Base-by-base conservation (phyloP, 1,140 invertebrate species). In the Pentalonia nigronervosa region DNA sequence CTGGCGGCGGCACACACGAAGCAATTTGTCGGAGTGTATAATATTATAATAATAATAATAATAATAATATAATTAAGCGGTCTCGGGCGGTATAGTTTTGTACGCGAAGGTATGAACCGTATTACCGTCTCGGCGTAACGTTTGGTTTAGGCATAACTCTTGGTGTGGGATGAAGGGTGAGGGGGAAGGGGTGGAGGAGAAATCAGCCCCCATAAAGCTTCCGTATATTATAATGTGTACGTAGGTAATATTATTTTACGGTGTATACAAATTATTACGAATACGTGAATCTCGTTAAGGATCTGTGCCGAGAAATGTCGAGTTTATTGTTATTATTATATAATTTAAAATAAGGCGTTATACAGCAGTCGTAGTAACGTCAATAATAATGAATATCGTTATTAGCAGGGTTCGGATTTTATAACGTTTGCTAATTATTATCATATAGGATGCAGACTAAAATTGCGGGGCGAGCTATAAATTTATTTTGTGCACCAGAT, bases 61-160 rank as follows among this genome's bases (percentile, higher is more conserved):
- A 41, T 41, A 41, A 41, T 83, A 83, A 83, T 83, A 83, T 83
- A 36, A 83, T 83, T 36, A 84, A 76, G 83, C 83, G 83, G 83
- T 41, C 23, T 84, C 21, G 36, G 21, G 41, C 21, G 41, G 34
- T 41, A 41, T 41, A 41, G 36, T 84, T 84, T 41, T 41, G 36
- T 84, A 45, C 45, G 25, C 83, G 23, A 1, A 2, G 41, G 41
- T 41, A 41, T 84, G 45, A 25, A 25, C 36, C 9, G 36, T 25
- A 84, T 53, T 60, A 41, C 41, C 30, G 60, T 67, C 60, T 67
- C 30, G 11, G n/a, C n/a, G 30, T 76, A n/a, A 76, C 60, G 25
- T 67, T 67, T 11, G 30, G 60, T 76, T 76, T 76, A 76, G n/a
- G 30, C 60, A 76, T 76, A 17, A n/a, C 60, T 76, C 17, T 0